phyloP scores from a whole-genome alignment of 2,888 invertebrate genomes.

The Pseudococcus jackbeardsleyi region DNA sequence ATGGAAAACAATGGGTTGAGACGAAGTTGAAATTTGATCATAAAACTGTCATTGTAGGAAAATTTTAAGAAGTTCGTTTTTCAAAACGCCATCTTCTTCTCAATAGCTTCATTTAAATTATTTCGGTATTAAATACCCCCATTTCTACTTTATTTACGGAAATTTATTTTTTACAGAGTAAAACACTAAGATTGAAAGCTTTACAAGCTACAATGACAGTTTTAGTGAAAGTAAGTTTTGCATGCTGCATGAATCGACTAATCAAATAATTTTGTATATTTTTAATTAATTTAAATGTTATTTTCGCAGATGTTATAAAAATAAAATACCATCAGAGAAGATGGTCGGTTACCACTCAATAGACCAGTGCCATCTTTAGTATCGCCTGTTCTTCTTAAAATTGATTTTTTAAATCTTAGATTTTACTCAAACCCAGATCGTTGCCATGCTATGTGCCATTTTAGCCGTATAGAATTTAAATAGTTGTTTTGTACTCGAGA shows the following conservation, averaged over 20 bases:
- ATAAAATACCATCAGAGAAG: not conserved
- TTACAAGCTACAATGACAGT: slow-evolving; percentile 48
- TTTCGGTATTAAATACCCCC: not conserved
- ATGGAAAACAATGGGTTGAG: not conserved
- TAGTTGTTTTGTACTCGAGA: not conserved
- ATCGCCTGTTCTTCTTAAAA: not conserved
- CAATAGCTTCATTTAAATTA: not conserved
- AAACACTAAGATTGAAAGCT: slow-evolving; percentile 23
- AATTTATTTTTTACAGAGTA: slow-evolving; percentile 42
- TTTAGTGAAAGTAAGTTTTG: slow-evolving; percentile 52
- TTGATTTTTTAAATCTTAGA: not conserved
- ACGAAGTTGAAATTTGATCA: not conserved
- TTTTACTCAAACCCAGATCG: not conserved
- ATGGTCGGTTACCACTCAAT: slow-evolving; percentile 30
- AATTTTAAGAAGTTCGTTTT: not conserved
- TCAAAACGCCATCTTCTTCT: not conserved
- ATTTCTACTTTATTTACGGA: not conserved
- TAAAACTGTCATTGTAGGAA: slow-evolving; percentile 50
- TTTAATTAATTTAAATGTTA: not conserved
- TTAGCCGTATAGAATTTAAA: not conserved
- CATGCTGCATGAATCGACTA: not conserved
- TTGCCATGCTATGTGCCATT: slow-evolving; percentile 39
- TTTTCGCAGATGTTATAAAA: slow-evolving; percentile 24
- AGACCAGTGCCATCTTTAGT: slow-evolving; percentile 36
- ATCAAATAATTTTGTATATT: not conserved